Evolutionary conservation across 2,888 invertebrate genomes (phyloP), one percentile per base, ranked within the genome.

Genomic region (Cataglyphis cursor): DNA sequence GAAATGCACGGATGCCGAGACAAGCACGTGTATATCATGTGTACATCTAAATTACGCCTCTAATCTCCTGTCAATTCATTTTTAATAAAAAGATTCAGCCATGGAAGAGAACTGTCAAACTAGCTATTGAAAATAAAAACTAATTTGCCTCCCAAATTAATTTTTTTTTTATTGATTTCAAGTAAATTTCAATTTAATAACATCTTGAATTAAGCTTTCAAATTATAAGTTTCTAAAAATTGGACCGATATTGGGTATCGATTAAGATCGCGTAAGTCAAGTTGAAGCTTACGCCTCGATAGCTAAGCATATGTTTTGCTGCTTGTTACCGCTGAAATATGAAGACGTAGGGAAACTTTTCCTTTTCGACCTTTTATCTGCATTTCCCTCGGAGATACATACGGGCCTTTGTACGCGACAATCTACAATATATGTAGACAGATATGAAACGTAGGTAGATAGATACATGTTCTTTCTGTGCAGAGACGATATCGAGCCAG

Each of bases 401-500:
- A 21, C 54, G 41, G 12, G 38, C 73, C 41, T 78, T 78, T 78
- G 59, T 78, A 51, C n/a, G n/a, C 51, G 78, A 78, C 73, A 44
- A 35, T 35, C 51, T n/a, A n/a, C 51, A 51, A 44, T 44, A 18
- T 59, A 54, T 18, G 6, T 59, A 64, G 21, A 48, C 38, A n/a
- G 38, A 21, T 31, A 61, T 18, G 66, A 44, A 31, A 44, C 3
- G 24, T 24, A 35, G 15, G 38, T 51, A 51, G 65, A 21, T 62
- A 38, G 61, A 24, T 66, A 78, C n/a, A 15, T 18, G 24, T 83
- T 54, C 64, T 62, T 68, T 84, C 80, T 35, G 66, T 64, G 87
- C 86, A 78, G 78, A 70, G 78, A 70, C 73, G 89, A 87, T 85
- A 86, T 86, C 73, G 76, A 73, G 82, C 44, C 66, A 31, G 84